These are phyloP conservation scores for Drosophila prolongata DNA, from an alignment of 2,888 invertebrate genomes.

Conservation along the genomic window DNA sequence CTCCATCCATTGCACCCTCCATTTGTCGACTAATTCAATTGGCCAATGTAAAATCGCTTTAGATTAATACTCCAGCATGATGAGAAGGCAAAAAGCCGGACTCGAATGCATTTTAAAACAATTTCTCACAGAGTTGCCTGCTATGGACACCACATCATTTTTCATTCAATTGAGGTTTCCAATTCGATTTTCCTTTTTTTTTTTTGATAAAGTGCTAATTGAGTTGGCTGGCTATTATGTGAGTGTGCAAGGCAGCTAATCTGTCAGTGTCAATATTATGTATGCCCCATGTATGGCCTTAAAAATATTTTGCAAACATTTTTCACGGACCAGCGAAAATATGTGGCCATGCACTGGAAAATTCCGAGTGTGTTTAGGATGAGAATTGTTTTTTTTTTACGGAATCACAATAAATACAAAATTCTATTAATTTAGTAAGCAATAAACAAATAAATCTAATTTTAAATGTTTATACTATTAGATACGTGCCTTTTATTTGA, in stretches of 20 bases:
- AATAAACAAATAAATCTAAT: no score
- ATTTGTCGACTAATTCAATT: constrained; percentile 44
- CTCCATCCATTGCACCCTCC: constrained; percentile 13
- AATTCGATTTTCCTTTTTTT: constrained; percentile 8
- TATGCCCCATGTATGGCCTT: constrained; percentile 17
- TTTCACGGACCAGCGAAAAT: constrained; percentile 13
- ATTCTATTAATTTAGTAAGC: no score
- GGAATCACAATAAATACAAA: no score
- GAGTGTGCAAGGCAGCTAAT: constrained; percentile 19
- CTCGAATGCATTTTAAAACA: constrained; percentile 12
- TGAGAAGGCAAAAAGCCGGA: neutral
- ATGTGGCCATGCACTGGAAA: constrained; percentile 1
- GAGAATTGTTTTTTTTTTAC: no score
- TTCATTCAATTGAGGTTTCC: constrained; percentile 13
- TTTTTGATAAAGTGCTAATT: constrained; percentile 31
- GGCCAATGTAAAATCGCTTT: constrained; percentile 27
- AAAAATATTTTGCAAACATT: constrained; percentile 19
- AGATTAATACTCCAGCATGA: constrained; percentile 13
- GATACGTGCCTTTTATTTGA: no score
- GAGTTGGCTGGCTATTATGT: constrained; percentile 2
- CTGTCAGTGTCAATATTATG: constrained; percentile 30
- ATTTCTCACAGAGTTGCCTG: constrained; percentile 36
- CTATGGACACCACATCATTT: constrained; percentile 34
- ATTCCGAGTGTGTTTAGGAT: neutral
- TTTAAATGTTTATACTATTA: no score